A percentile compares a stretch with the other conserved stretches of the same genome.
Conservation (phyloP, 2,797 vertebrate species). For the Pelobates cultripes region DNA sequence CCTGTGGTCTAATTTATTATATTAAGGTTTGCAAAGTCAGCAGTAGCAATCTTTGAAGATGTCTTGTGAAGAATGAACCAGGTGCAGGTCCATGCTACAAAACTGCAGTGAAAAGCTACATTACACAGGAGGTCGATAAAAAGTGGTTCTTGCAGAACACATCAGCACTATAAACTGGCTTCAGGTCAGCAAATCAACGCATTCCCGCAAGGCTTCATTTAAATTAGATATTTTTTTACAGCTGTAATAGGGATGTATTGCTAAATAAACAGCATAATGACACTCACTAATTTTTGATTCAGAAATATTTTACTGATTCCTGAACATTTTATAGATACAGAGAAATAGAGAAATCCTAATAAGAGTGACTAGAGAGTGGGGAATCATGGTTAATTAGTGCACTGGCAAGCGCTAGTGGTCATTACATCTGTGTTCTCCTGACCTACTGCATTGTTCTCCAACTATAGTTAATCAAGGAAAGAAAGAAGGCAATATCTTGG, state of each 20-base stretch:
- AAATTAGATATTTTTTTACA: neutral
- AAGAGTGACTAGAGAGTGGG: too few relatives aligned
- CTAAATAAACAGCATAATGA: too few relatives aligned
- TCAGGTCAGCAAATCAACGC: constrained; percentile 6
- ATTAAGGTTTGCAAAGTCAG: constrained; percentile 44
- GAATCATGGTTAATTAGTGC: too few relatives aligned
- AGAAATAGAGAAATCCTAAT: too few relatives aligned
- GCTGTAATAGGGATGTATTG: neutral
- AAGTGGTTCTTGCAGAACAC: constrained; percentile 19
- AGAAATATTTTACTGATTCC: too few relatives aligned
- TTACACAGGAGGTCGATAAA: constrained; percentile 26
- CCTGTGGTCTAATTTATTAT: constrained; percentile 50
- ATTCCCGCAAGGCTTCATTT: neutral
- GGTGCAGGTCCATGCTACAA: constrained; percentile 40
- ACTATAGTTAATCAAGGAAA: too few relatives aligned
- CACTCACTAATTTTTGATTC: too few relatives aligned
- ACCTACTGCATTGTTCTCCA: too few relatives aligned
- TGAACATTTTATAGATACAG: too few relatives aligned
- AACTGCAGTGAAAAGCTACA: constrained; percentile 47
- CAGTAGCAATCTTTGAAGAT: constrained; percentile 40
- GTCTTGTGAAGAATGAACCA: constrained; percentile 49
- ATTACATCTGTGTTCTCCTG: too few relatives aligned
- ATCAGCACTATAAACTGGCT: constrained; percentile 34
- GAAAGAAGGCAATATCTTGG: too few relatives aligned
- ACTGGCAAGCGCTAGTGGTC: too few relatives aligned